A percentile compares a stretch with the other conserved stretches of the same genome.
Evolutionary conservation across 2,888 invertebrate genomes (phyloP).

Genomic region (Ochropacha duplaris): DNA sequence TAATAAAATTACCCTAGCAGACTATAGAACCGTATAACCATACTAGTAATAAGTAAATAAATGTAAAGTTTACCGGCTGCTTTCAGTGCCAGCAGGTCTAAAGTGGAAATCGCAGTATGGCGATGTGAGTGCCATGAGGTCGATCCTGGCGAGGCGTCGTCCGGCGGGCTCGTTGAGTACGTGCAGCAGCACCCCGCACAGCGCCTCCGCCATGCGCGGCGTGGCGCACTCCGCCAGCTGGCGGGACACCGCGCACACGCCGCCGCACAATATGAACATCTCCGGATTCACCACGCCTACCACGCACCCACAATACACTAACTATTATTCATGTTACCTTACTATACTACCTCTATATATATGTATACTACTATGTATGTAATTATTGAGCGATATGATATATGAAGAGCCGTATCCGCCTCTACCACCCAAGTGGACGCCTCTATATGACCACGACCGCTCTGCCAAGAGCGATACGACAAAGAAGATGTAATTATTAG

Average conservation of each 20-base stretch:
- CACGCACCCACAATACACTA: constrained; percentile 7
- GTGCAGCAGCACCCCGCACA: constrained; percentile 93
- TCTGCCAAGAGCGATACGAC: too few relatives aligned
- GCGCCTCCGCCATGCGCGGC: constrained; percentile 94
- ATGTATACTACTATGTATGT: too few relatives aligned
- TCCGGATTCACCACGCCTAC: constrained; percentile 91
- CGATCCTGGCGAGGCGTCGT: constrained; percentile 88
- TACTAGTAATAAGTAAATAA: background rate
- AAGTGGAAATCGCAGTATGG: constrained; percentile 97
- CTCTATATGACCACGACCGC: too few relatives aligned
- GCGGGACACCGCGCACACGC: constrained; percentile 91
- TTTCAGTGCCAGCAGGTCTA: constrained; percentile 87
- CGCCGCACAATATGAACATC: constrained; percentile 90
- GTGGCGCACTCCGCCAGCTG: constrained; percentile 93
- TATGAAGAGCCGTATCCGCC: too few relatives aligned
- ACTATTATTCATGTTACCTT: too few relatives aligned
- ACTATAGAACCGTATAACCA: too few relatives aligned
- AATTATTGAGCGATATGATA: too few relatives aligned
- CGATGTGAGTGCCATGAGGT: constrained; percentile 92
- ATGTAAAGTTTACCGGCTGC: constrained; percentile 83
- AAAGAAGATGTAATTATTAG: too few relatives aligned
- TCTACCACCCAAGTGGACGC: too few relatives aligned
- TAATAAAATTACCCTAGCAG: too few relatives aligned
- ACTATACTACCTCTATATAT: too few relatives aligned
- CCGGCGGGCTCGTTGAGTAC: constrained; percentile 93